Conservation (phyloP, 2,113 vertebrate genomes). For the Plectropomus leopardus region DNA sequence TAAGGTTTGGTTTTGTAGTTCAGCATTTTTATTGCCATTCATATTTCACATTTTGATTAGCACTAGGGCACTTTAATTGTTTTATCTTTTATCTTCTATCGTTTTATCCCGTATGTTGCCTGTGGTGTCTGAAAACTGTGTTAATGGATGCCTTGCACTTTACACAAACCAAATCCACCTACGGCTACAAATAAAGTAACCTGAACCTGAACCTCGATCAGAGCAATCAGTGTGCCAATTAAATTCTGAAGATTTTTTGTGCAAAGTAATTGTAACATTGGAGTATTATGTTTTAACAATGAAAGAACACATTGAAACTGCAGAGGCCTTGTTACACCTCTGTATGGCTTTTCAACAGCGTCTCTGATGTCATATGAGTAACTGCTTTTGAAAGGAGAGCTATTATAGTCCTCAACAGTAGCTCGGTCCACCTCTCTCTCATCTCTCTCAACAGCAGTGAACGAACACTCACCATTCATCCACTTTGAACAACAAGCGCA, state of each 20-base stretch:
- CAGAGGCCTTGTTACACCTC: background rate
- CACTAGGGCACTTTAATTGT: no score
- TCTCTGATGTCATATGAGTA: constrained; percentile 13
- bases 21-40: no score
- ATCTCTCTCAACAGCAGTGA: constrained; percentile 31
- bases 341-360: background rate
- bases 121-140: no score
- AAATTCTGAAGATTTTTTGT: background rate
- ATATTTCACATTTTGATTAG: no score
- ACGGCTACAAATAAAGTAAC: no score
- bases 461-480: constrained; percentile 52
- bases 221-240: background rate
- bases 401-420: constrained; percentile 29
- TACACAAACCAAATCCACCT: no score
- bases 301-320: background rate
- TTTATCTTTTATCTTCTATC: no score
- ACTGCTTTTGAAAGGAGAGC: constrained; percentile 35
- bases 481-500: constrained; percentile 33
- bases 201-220: no score
- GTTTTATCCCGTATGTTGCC: no score
- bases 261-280: background rate
- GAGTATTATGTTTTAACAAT: background rate
- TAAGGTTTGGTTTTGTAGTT: no score
- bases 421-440: constrained; percentile 3
- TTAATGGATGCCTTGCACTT: no score